Percentiles rank a stretch among this genome's conserved stretches.
These are phyloP conservation scores for Thysanoteuthis rhombus DNA, from an alignment of 2,888 invertebrate genomes.

Conservation along the genomic window DNA sequence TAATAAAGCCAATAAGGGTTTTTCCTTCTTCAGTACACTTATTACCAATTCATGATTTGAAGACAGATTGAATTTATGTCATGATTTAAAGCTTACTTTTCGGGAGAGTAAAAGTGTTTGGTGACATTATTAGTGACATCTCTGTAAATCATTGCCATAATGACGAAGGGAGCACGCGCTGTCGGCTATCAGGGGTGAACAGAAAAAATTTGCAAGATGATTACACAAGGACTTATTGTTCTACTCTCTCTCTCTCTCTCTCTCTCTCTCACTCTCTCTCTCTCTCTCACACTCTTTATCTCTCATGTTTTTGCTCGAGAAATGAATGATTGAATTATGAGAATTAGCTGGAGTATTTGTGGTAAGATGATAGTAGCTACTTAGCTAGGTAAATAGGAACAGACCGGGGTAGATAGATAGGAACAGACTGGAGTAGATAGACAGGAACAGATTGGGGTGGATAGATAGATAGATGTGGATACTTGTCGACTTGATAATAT, in stretches of 20 bases:
- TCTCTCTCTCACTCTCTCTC: not conserved
- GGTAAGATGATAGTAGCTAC: not conserved
- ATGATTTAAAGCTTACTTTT: not conserved
- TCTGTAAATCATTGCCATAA: not conserved
- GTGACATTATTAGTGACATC: not conserved
- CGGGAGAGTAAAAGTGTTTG: not conserved
- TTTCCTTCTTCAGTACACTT: not conserved
- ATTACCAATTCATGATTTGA: not conserved
- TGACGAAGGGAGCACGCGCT: not conserved
- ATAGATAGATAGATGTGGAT: not conserved
- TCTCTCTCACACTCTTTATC: not conserved
- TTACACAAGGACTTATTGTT: too few species aligned
- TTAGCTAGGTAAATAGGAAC: not conserved
- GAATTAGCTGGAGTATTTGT: not conserved
- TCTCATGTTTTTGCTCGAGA: not conserved
- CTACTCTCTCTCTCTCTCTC: not conserved
- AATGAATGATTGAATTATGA: not conserved
- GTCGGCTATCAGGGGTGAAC: rapidly evolving
- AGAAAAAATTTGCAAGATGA: not conserved
- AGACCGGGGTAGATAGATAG: not conserved
- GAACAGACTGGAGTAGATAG: not conserved
- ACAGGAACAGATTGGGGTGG: not conserved
- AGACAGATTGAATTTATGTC: not conserved
- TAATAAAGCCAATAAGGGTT: not conserved
- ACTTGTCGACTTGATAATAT: too few species aligned